A percentile compares a stretch with the other conserved stretches of the same genome.
Evolutionary conservation across 2,888 invertebrate species (phyloP).

Genomic region (Ectropis crepuscularia): DNA sequence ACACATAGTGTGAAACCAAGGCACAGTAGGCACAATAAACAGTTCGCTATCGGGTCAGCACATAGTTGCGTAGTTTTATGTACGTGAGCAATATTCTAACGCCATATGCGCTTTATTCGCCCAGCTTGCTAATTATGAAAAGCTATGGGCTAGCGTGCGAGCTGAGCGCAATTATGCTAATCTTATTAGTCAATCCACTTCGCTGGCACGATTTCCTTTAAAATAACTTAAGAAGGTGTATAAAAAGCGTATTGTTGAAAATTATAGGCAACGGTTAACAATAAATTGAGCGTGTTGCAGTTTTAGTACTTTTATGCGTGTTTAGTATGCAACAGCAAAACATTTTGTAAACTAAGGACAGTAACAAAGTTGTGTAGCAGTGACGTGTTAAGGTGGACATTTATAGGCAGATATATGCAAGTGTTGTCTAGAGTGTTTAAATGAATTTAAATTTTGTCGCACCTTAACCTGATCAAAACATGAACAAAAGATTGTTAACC

Average conservation of each 20-base stretch:
- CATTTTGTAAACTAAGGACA: no score
- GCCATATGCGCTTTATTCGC: conserved; percentile 43
- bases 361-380: no score
- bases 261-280: conserved; percentile 1
- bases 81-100: conserved; percentile 23
- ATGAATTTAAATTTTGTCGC: no score
- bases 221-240: conserved; percentile 13
- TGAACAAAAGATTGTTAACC: no score
- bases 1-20: background rate
- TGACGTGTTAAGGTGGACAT: no score
- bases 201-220: conserved; percentile 59
- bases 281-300: conserved; percentile 10
- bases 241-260: conserved; percentile 30
- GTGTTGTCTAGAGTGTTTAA: no score
- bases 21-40: conserved; percentile 5
- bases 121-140: conserved; percentile 73
- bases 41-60: conserved; percentile 21
- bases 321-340: background rate
- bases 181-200: conserved; percentile 81
- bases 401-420: no score
- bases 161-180: conserved; percentile 76
- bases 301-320: conserved; percentile 6
- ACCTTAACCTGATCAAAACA: no score
- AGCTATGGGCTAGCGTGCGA: conserved; percentile 75
- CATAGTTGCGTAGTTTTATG: conserved; percentile 26